Conservation (phyloP, 1,140 invertebrate genomes). For the Nixonia krombeini region DNA sequence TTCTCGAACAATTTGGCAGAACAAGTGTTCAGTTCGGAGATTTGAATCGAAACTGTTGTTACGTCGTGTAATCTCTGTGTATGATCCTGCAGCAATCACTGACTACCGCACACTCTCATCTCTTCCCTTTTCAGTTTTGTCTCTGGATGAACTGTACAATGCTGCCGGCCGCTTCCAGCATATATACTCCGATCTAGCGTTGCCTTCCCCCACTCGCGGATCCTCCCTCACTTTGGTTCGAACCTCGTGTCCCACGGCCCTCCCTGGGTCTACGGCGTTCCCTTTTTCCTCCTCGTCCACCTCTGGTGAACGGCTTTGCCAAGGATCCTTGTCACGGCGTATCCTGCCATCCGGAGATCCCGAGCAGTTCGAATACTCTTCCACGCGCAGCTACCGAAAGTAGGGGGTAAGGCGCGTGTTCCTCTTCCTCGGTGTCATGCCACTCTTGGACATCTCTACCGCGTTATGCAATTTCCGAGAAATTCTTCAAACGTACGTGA, state of each 20-base stretch:
- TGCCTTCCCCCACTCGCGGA: slow-evolving; percentile 46
- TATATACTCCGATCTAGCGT: slow-evolving; percentile 63
- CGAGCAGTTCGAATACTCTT: too few species aligned
- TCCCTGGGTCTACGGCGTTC: slow-evolving; percentile 32
- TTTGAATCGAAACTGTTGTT: too few species aligned
- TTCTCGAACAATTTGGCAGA: neutral
- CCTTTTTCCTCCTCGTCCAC: neutral
- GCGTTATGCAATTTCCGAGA: too few species aligned
- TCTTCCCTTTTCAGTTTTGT: slow-evolving; percentile 55
- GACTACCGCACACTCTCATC: too few species aligned
- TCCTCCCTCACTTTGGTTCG: slow-evolving; percentile 56
- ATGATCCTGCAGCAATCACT: too few species aligned
- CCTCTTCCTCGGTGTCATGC: too few species aligned
- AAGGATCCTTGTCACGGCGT: too few species aligned
- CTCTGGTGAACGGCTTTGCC: neutral
- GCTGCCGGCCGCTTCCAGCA: slow-evolving; percentile 60
- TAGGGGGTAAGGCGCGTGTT: too few species aligned
- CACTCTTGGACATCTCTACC: too few species aligned
- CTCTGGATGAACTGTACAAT: slow-evolving; percentile 65
- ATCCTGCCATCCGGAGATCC: neutral
- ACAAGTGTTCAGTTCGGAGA: too few species aligned
- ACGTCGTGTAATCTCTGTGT: neutral
- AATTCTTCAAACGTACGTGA: too few species aligned
- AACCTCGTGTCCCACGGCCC: slow-evolving; percentile 22
- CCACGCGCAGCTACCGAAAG: too few species aligned